Evolutionary conservation across 2,113 vertebrate species (phyloP).

Genomic region (Trogon surrucura): DNA sequence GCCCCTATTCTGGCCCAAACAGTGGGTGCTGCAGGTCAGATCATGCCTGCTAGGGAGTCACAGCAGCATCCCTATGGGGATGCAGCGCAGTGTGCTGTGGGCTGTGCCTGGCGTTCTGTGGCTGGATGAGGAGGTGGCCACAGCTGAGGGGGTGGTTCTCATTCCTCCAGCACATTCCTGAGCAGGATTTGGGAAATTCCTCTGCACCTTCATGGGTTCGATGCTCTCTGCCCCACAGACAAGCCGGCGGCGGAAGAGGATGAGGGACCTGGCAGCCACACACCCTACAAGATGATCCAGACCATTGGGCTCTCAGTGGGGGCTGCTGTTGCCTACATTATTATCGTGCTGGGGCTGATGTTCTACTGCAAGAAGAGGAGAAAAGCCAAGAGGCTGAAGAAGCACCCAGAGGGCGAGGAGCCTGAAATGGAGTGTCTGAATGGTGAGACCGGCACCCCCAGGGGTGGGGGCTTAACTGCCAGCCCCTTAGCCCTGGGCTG

Average conservation of each 20-base stretch:
- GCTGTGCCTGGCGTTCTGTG: rapidly evolving
- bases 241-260: slow-evolving; percentile 75
- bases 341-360: slow-evolving; percentile 96
- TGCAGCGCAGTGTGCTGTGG: background rate
- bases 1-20: background rate
- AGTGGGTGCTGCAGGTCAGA: background rate
- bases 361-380: slow-evolving; percentile 98
- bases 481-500: background rate
- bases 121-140: background rate
- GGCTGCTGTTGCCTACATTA: slow-evolving; percentile 96
- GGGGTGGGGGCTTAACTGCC: background rate
- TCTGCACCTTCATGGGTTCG: rapidly evolving
- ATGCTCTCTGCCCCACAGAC: slow-evolving; percentile 76
- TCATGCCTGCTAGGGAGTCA: background rate
- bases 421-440: slow-evolving; percentile 98
- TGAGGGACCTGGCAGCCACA: slow-evolving; percentile 73
- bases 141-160: rapidly evolving
- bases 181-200: background rate
- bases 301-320: slow-evolving; percentile 96
- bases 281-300: slow-evolving; percentile 99
- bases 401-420: slow-evolving; percentile 89
- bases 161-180: background rate
- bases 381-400: slow-evolving; percentile 90
- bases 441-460: slow-evolving; percentile 73
- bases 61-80: background rate